phyloP scores from a whole-genome alignment of 2,113 vertebrate species.

The Corvus hawaiiensis region DNA sequence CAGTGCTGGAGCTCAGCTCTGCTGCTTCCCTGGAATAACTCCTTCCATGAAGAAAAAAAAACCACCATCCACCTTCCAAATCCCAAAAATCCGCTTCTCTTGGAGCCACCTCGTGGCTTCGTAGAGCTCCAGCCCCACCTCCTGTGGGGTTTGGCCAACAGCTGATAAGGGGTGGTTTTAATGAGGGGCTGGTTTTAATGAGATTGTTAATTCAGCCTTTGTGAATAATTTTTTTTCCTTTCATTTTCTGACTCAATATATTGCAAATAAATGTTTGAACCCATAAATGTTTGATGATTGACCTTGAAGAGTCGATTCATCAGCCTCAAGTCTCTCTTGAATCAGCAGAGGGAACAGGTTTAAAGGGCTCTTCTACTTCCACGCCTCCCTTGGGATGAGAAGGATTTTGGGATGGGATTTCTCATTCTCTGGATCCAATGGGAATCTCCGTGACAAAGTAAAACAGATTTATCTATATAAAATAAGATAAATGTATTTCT shows the following conservation, averaged over 20 bases:
- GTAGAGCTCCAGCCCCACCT: neutral
- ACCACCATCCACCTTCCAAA: neutral
- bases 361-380: neutral
- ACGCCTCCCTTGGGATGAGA: neutral
- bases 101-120: rapidly evolving
- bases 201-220: neutral
- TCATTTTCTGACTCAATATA: neutral
- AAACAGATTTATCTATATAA: rapidly evolving
- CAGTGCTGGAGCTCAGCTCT: too few species aligned
- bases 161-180: neutral
- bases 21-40: neutral
- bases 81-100: rapidly evolving
- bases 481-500: neutral
- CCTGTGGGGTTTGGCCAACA: neutral
- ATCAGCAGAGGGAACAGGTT: neutral
- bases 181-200: neutral
- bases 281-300: too few species aligned
- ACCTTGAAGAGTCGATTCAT: neutral
- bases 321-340: neutral
- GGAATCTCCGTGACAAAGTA: neutral
- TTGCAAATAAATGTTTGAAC: neutral
- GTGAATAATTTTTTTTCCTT: neutral
- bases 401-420: neutral
- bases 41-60: too few species aligned
- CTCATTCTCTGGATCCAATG: neutral